Evolutionary conservation across 1,140 invertebrate species (phyloP).

Genomic region (Macrocentrus cingulum): DNA sequence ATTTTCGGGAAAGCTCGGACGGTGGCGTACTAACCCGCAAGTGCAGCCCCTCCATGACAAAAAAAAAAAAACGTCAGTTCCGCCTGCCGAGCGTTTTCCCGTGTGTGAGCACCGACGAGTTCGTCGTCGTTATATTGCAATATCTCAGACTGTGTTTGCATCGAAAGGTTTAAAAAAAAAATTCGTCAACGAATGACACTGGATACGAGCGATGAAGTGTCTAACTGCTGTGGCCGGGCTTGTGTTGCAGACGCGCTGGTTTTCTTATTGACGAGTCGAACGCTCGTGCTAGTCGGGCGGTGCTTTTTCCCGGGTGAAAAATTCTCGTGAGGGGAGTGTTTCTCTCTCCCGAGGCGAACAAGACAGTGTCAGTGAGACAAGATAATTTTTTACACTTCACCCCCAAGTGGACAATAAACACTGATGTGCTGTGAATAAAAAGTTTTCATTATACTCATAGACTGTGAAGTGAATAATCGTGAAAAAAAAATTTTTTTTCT

Average conservation of each 20-base stretch:
- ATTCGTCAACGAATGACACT: background rate
- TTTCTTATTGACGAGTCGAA: background rate
- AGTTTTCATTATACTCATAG: no score
- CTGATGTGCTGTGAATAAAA: no score
- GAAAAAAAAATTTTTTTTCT: no score
- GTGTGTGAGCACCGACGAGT: slow-evolving; percentile 11
- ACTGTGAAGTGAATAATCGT: slow-evolving; percentile 11
- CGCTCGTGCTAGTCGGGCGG: no score
- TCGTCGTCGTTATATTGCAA: slow-evolving; percentile 15
- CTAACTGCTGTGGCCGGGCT: no score
- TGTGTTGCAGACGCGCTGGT: background rate
- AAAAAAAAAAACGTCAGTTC: slow-evolving; percentile 47
- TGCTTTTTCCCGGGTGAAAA: no score
- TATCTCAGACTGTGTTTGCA: no score
- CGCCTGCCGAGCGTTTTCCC: slow-evolving; percentile 36
- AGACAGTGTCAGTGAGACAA: no score
- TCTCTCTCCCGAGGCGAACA: no score
- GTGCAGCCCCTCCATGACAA: slow-evolving; percentile 47
- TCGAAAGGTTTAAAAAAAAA: background rate
- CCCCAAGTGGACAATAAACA: no score
- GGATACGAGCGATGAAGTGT: background rate
- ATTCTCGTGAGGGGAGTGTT: no score
- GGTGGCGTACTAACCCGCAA: slow-evolving; percentile 48
- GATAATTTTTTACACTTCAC: no score
- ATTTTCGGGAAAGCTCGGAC: background rate